phyloP scores from a whole-genome alignment of 2,113 vertebrate species.

The Pteruthius melanotis region DNA sequence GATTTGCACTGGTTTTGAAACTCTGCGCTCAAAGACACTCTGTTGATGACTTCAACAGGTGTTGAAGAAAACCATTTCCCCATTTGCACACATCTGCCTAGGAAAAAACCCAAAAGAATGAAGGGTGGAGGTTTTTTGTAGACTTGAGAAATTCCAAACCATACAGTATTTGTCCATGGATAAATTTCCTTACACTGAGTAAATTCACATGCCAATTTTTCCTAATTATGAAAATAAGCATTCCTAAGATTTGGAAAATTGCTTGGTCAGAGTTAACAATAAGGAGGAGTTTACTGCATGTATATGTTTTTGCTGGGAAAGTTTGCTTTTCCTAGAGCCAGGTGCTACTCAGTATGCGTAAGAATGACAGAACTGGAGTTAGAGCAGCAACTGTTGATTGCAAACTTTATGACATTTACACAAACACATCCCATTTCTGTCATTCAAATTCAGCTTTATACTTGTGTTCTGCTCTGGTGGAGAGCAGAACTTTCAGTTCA shows the following conservation, averaged over 20 bases:
- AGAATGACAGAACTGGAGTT: background rate
- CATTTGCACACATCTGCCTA: background rate
- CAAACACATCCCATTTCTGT: background rate
- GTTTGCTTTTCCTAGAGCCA: background rate
- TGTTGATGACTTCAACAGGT: background rate
- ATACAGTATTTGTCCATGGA: background rate
- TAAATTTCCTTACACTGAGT: background rate
- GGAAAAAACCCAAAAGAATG: background rate
- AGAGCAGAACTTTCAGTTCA: no score
- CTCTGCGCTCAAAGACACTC: background rate
- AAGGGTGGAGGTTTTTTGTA: rapidly evolving
- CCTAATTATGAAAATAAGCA: background rate
- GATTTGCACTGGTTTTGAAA: background rate
- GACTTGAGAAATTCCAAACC: background rate
- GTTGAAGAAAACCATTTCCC: background rate
- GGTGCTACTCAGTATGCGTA: background rate
- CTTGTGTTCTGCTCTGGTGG: background rate
- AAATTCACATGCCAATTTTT: background rate
- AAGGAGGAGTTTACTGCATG: background rate
- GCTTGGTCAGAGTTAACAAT: background rate
- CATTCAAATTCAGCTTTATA: background rate
- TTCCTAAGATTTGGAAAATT: background rate
- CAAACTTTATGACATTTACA: background rate
- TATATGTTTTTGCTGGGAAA: background rate
- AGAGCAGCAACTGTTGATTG: background rate